Evolutionary conservation across 2,113 vertebrate genomes (phyloP).

Genomic region (Australoheros scitulus): DNA sequence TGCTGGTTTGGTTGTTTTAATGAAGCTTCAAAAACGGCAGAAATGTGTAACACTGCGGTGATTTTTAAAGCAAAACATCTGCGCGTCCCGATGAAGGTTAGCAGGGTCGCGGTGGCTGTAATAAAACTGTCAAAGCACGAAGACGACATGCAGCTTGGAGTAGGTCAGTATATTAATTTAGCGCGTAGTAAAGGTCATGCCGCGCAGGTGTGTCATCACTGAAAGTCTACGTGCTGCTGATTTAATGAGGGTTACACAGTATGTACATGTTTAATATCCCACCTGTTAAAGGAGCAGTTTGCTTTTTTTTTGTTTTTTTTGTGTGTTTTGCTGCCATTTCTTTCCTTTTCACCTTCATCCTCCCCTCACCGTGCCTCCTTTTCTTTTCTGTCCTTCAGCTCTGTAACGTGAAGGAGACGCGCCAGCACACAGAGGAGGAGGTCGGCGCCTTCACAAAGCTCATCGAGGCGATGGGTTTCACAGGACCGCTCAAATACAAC

Average conservation of each 20-base stretch:
- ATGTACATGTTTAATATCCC: neutral
- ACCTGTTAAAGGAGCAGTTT: neutral
- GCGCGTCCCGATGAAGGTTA: neutral
- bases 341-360: neutral
- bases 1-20: neutral
- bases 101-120: neutral
- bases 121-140: conserved; percentile 28
- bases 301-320: neutral
- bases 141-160: conserved; percentile 6
- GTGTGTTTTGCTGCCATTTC: neutral
- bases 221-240: neutral
- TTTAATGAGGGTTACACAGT: neutral
- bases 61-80: neutral
- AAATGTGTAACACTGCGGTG: neutral
- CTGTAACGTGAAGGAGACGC: conserved; percentile 81
- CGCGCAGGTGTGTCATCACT: conserved; percentile 34
- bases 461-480: conserved; percentile 97
- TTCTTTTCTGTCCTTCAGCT: conserved; percentile 69
- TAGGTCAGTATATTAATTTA: conserved; percentile 35
- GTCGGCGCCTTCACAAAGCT: conserved; percentile 91
- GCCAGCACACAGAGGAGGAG: conserved; percentile 87
- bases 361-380: neutral
- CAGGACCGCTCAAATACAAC: conserved; percentile 94
- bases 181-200: conserved; percentile 34
- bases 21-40: neutral